Base-by-base conservation (phyloP, 2,113 vertebrate genomes). In the Illadopsis cleaveri region DNA sequence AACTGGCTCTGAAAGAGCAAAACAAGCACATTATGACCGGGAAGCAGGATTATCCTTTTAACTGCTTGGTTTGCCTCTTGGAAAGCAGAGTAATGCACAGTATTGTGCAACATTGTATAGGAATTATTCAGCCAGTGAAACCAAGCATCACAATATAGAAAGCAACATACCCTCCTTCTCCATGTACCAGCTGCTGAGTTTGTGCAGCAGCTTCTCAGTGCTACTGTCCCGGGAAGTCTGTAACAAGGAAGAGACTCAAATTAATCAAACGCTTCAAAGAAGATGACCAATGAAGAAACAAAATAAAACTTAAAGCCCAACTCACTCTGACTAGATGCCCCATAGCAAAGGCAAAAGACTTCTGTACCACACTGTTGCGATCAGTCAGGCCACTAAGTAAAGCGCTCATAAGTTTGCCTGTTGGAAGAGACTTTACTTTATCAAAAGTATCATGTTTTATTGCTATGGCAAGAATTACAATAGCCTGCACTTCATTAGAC, bases 351-450 rank as follows among this genome's bases (percentile, higher is more conserved):
- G 99, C 99, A 93, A 99, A 99, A 14, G 99, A 98, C 91, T 99
- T 99, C 98, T 99, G 99, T 47, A 99, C 95, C 23, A 99, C 99
- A 0, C 96, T 98, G 95, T 99, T 99, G 48, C 99, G 98, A 97
- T 99, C 99, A 51, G 98, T 98, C 84, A 99, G 98, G 42, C 99
- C 99, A 68, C 96, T 99, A 93, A 99, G 98, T 92, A 99, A 98
- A 90, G 99, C 98, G 30, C 98, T 99, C 99, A 99, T 99, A 73
- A 99, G 98, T 98, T 99, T 99, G 95, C 99, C 99, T 99, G 91
- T 50, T n/a, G 65, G 62, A 91, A 97, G 64, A 94, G 35, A 79
- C 20, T 57, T 88, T 0, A 19, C 24, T 37, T 64, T 73, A 95
- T 27, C 68, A 64, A 58, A 28, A 75, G 18, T 44, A 60, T 38